These are phyloP conservation scores for Caenorhabditis sp. DNA, from an alignment of 2,888 invertebrate genomes.

Conservation along the genomic window DNA sequence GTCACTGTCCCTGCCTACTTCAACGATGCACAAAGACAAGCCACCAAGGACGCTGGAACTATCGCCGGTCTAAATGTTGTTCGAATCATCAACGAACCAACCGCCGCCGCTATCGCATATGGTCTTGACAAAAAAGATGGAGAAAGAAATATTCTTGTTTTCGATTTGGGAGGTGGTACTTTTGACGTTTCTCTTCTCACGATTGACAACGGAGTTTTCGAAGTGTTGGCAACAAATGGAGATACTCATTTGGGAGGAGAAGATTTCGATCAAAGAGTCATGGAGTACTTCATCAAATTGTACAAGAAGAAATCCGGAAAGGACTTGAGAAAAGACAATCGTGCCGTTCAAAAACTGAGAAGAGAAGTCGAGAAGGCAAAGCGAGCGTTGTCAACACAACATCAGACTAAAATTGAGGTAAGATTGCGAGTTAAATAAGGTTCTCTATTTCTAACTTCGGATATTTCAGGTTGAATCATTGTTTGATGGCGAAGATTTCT, in stretches of 20 bases:
- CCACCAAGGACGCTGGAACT: slow-evolving; percentile 84
- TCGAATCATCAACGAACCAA: slow-evolving; percentile 86
- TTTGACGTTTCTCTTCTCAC: slow-evolving; percentile 97
- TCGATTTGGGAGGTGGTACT: slow-evolving; percentile 98
- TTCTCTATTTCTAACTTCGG: slow-evolving; percentile 75
- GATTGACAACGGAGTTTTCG: slow-evolving; percentile 98
- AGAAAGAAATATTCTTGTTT: slow-evolving; percentile 96
- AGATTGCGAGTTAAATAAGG: slow-evolving; percentile 47
- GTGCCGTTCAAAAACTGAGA: slow-evolving; percentile 72
- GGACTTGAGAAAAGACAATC: slow-evolving; percentile 71
- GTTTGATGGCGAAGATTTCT: slow-evolving; percentile 97
- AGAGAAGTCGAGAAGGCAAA: slow-evolving; percentile 73
- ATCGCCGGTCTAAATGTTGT: slow-evolving; percentile 80
- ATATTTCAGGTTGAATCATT: slow-evolving; percentile 80
- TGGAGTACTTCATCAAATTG: slow-evolving; percentile 93
- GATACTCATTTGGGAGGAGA: slow-evolving; percentile 80
- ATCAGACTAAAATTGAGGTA: slow-evolving; percentile 81
- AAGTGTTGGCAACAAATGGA: slow-evolving; percentile 74
- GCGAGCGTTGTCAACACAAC: slow-evolving; percentile 87
- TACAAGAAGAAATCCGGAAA: slow-evolving; percentile 72
- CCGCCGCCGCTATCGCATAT: slow-evolving; percentile 70
- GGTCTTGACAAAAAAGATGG: slow-evolving; percentile 71
- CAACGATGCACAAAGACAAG: slow-evolving; percentile 96
- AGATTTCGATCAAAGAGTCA: slow-evolving; percentile 78
- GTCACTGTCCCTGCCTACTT: slow-evolving; percentile 97